These are phyloP conservation scores for Intellagama lesueurii DNA, from an alignment of 2,797 vertebrate species.

Conservation along the genomic window DNA sequence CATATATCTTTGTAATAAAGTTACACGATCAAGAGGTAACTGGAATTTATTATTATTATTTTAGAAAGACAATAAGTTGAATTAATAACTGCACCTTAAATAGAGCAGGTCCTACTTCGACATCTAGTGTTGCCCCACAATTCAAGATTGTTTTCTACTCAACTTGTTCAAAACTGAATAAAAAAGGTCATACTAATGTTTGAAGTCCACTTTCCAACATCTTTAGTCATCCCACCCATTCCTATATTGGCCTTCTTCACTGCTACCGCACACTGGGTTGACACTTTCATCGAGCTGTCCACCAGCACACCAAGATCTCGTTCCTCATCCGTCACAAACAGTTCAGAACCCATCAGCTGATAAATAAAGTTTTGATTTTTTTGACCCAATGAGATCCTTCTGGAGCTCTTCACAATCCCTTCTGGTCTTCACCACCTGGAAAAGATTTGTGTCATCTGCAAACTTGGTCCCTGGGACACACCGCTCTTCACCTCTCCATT, in stretches of 20 bases:
- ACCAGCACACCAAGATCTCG: no score
- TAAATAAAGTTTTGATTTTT: no score
- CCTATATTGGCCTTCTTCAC: not conserved
- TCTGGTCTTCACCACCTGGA: no score
- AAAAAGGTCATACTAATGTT: not conserved
- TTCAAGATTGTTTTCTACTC: not conserved
- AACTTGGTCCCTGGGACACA: no score
- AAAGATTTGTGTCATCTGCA: no score
- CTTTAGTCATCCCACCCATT: not conserved
- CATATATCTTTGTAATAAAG: conserved; percentile 58
- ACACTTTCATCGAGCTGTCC: no score
- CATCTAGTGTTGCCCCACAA: not conserved
- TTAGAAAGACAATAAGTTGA: conserved; percentile 56
- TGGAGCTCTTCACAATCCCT: no score
- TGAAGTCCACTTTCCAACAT: not conserved
- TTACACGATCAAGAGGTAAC: conserved; percentile 54
- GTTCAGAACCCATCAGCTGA: no score
- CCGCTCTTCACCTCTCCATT: no score
- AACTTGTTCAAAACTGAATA: not conserved
- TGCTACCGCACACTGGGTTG: no score
- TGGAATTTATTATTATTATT: conserved; percentile 32
- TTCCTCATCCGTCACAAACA: no score
- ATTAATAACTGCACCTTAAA: conserved; percentile 52
- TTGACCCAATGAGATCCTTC: no score
- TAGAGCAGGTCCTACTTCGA: conserved; percentile 9